phyloP scores from a whole-genome alignment of 2,888 invertebrate genomes.

The Tetragonula carbonaria region DNA sequence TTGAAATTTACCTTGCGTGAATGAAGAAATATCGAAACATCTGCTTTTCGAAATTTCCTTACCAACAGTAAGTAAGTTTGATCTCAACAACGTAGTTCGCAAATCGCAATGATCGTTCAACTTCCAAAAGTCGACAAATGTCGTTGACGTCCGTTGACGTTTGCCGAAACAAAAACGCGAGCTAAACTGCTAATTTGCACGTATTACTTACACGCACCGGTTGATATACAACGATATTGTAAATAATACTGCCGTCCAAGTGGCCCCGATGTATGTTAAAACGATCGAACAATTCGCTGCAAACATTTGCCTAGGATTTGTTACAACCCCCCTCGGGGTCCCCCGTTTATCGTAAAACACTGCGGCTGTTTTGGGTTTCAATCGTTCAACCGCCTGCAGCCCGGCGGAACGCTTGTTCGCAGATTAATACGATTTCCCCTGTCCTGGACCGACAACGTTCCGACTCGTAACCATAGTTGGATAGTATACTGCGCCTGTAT shows the following conservation, averaged over 20 bases:
- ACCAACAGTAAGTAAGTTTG: no score
- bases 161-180: background rate
- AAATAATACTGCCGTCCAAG: background rate
- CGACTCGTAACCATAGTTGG: background rate
- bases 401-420: slow-evolving; percentile 14
- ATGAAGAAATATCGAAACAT: no score
- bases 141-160: no score
- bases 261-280: background rate
- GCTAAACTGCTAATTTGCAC: no score
- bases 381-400: slow-evolving; percentile 17
- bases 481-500: background rate
- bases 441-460: background rate
- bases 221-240: background rate
- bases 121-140: no score
- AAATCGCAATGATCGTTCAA: no score
- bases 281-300: background rate
- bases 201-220: no score
- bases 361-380: slow-evolving; percentile 20
- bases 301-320: slow-evolving; percentile 22
- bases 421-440: slow-evolving; percentile 46
- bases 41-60: no score
- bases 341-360: slow-evolving; percentile 33
- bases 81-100: no score
- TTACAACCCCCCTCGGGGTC: background rate
- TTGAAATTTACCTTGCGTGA: no score